Evolutionary conservation across 2,888 invertebrate species (phyloP).

Genomic region (Stenodema calcarata): DNA sequence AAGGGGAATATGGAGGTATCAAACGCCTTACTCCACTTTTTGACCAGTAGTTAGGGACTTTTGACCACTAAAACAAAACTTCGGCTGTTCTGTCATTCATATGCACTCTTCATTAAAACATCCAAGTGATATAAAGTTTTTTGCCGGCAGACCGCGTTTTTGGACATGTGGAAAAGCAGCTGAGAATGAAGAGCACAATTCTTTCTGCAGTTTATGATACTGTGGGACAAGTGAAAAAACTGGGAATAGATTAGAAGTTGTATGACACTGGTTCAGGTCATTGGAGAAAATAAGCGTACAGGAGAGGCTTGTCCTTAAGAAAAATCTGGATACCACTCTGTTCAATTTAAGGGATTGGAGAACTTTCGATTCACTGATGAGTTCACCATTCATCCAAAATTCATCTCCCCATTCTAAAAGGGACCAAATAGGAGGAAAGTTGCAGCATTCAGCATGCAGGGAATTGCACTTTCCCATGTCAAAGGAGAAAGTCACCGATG

Average conservation of each 20-base stretch:
- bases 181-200: background rate
- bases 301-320: background rate
- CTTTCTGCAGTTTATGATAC: background rate
- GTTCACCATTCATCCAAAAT: no score
- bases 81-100: constrained; percentile 1
- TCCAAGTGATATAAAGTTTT: background rate
- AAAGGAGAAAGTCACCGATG: no score
- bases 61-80: background rate
- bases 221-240: background rate
- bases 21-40: background rate
- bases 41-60: background rate
- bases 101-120: background rate
- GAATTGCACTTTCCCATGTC: no score
- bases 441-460: no score
- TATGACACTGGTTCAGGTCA: background rate
- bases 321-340: no score
- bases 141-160: constrained; percentile 8
- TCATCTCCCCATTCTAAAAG: no score
- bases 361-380: no score
- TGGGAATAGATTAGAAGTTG: constrained; percentile 9
- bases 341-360: no score
- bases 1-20: background rate
- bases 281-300: background rate
- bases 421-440: no score
- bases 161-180: background rate